phyloP scores from a whole-genome alignment of 2,888 invertebrate species.

The Incurvaria masculella region DNA sequence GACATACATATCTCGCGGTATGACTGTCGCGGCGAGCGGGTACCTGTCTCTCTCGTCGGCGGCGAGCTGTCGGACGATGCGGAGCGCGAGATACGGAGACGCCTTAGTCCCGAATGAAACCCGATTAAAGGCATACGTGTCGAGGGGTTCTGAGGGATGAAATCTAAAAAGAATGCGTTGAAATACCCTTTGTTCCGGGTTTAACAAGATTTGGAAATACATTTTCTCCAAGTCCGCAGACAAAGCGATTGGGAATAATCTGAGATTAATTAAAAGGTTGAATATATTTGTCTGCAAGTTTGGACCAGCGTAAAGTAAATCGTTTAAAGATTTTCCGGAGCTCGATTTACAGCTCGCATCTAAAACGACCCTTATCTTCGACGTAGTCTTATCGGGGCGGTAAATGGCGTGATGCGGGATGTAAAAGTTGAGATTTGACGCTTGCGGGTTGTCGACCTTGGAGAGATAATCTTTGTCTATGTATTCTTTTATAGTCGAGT shows the following conservation, averaged over 20 bases:
- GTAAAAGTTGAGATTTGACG: background rate
- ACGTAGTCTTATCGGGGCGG: background rate
- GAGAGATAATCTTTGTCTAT: background rate
- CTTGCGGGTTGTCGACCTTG: background rate
- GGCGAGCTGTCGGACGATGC: background rate
- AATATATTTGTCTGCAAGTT: slow-evolving; percentile 1
- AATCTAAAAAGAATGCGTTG: slow-evolving; percentile 1
- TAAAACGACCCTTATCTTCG: slow-evolving; percentile 1
- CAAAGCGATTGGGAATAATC: slow-evolving; percentile 1
- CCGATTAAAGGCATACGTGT: background rate
- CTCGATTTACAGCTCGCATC: slow-evolving; percentile 3
- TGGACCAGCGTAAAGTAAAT: slow-evolving; percentile 1
- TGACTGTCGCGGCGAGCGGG: background rate
- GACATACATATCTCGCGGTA: background rate
- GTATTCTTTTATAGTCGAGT: background rate
- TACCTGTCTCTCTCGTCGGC: background rate
- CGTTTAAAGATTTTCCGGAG: background rate
- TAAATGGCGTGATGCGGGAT: slow-evolving; percentile 2
- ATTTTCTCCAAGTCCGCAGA: slow-evolving; percentile 1
- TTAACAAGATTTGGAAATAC: background rate
- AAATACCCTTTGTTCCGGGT: background rate
- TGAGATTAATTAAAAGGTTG: background rate
- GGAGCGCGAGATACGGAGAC: background rate
- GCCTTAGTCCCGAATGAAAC: background rate
- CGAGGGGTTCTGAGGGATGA: background rate